Evolutionary conservation across 2,797 vertebrate species (phyloP), one percentile per base, ranked within the genome.

Genomic region (Merluccius polli): DNA sequence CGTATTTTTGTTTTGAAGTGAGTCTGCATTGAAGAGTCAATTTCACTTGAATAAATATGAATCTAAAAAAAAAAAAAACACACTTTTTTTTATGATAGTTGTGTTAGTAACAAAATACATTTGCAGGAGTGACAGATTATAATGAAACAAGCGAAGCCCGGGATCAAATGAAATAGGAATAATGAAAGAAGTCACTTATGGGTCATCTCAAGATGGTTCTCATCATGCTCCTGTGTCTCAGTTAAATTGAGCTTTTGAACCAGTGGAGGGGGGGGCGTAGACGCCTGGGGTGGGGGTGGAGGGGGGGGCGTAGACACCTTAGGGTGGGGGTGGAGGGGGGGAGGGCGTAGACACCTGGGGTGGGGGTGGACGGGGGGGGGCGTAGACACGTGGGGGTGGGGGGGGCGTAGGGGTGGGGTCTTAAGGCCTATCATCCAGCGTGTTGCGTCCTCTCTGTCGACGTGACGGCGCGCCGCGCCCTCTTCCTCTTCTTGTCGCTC

Each of bases 401-500:
- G n/a, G n/a, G n/a, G n/a, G n/a, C n/a, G n/a, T 13, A 8, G 52
- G 12, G 21, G 21, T 59, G 52, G n/a, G 52, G 52, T n/a, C 52
- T 59, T n/a, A n/a, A 11, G 52, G 70, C 78, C 74, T 82, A 76
- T 83, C 78, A 79, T 71, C 73, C 52, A 12, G 27, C 72, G 73
- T 77, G 74, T 38, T 63, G 75, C 41, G 15, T 84, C 86, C 80
- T 87, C 73, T 71, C 78, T 73, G 78, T n/a, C 44, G 77, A 81
- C 77, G 75, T 0, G 41, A 79, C 71, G 7, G 95, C 94, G 9
- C 97, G 93, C 29, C 97, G 93, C 27, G 94, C 89, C 81, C 95
- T 82, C 77, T 95, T 93, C 77, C 95, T 94, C 83, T 95, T 96
- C 91, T 96, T 97, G 52, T 96, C 96, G 3, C 93, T 95, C 21